phyloP scores from a whole-genome alignment of 2,888 invertebrate genomes.

The Rhagonycha fulva region DNA sequence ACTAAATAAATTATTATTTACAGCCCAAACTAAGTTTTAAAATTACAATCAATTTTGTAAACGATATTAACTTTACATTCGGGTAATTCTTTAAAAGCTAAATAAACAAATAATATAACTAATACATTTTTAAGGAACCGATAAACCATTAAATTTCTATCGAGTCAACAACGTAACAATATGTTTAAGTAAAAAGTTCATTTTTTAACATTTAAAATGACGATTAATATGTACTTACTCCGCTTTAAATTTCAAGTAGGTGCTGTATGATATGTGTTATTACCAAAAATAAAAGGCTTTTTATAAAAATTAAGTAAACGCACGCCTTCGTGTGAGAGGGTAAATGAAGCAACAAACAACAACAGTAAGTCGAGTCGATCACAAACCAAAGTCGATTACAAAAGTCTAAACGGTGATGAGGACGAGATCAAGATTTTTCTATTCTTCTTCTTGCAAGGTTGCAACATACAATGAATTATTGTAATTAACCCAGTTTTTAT shows the following conservation, averaged over 20 bases:
- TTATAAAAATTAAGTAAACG: background rate
- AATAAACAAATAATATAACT: background rate
- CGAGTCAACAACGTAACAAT: background rate
- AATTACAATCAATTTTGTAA: conserved; percentile 4
- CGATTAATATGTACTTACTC: background rate
- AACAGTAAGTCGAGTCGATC: background rate
- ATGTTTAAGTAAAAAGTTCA: background rate
- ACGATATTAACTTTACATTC: background rate
- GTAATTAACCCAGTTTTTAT: background rate
- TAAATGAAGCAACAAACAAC: no score
- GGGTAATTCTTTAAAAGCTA: background rate
- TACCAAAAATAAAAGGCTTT: background rate
- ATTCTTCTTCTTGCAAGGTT: background rate
- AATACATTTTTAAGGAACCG: background rate
- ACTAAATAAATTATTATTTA: conserved; percentile 4
- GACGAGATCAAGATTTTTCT: background rate
- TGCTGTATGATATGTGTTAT: background rate
- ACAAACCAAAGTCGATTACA: background rate
- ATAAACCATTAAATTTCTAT: background rate
- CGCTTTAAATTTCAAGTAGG: background rate
- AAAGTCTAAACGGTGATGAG: background rate
- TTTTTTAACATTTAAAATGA: background rate
- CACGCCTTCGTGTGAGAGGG: background rate
- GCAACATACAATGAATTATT: no score
- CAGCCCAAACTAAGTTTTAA: conserved; percentile 11